A percentile compares a stretch with the other conserved stretches of the same genome.
Evolutionary conservation across 2,797 vertebrate genomes (phyloP).

Genomic region (Crocodylus rhombifer): DNA sequence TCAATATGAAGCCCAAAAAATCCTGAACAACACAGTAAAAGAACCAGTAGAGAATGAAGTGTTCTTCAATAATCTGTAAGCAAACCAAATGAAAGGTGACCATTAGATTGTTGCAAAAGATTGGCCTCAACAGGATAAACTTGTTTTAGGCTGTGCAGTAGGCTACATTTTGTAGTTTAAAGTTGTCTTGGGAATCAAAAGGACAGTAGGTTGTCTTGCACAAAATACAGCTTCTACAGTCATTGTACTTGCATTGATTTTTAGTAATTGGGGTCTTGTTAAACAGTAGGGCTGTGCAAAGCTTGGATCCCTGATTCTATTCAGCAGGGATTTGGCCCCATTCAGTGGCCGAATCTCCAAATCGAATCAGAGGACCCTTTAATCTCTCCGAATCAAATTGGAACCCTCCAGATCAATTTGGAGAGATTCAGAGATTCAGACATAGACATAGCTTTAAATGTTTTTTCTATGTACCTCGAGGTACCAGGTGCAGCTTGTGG

Average conservation of each 20-base stretch:
- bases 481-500: too few relatives aligned
- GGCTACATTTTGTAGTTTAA: neutral
- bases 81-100: slow-evolving; percentile 15
- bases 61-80: neutral
- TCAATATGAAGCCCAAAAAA: neutral
- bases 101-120: neutral
- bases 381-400: too few relatives aligned
- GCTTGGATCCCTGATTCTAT: too few relatives aligned
- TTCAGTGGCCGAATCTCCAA: too few relatives aligned
- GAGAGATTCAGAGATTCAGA: too few relatives aligned
- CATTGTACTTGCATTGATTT: neutral
- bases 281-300: too few relatives aligned
- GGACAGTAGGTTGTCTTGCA: neutral
- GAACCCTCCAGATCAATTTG: too few relatives aligned
- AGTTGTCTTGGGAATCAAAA: neutral
- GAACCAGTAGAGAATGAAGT: neutral
- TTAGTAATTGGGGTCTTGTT: neutral
- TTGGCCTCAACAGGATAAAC: slow-evolving; percentile 22
- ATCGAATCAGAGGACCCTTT: too few relatives aligned
- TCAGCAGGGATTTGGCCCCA: too few relatives aligned
- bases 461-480: too few relatives aligned
- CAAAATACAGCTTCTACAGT: neutral
- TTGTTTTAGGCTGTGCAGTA: slow-evolving; percentile 6
- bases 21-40: neutral
- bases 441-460: too few relatives aligned